These are phyloP conservation scores for Siniperca chuatsi DNA, from an alignment of 2,113 vertebrate species.

Conservation along the genomic window DNA sequence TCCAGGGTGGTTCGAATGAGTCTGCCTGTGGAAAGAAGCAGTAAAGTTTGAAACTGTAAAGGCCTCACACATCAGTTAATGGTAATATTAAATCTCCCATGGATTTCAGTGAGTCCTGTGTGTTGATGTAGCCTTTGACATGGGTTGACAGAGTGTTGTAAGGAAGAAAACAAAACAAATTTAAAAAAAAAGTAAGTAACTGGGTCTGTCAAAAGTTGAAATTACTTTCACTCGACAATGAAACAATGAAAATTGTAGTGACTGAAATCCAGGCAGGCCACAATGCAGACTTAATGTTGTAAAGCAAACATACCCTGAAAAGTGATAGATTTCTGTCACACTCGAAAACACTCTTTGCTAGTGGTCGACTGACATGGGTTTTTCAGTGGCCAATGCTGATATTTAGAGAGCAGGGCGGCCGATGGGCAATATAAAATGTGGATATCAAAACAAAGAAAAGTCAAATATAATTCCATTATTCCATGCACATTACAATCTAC, in stretches of 20 bases:
- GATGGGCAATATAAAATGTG: too few relatives aligned
- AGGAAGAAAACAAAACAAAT: not conserved
- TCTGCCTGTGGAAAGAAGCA: constrained; percentile 22
- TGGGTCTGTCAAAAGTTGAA: not conserved
- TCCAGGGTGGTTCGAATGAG: constrained; percentile 28
- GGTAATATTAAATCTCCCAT: constrained; percentile 27
- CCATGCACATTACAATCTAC: too few relatives aligned
- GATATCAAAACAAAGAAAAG: too few relatives aligned
- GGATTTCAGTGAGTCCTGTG: not conserved
- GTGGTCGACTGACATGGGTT: too few relatives aligned
- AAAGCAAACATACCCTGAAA: not conserved
- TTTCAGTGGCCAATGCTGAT: too few relatives aligned
- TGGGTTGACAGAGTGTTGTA: not conserved
- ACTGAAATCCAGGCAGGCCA: not conserved
- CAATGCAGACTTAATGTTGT: not conserved
- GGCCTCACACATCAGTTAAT: constrained; percentile 2
- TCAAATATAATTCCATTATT: too few relatives aligned
- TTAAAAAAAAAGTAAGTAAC: not conserved
- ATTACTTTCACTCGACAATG: not conserved
- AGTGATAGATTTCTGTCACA: not conserved
- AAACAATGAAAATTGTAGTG: not conserved
- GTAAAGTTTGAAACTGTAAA: constrained; percentile 23
- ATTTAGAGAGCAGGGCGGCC: too few relatives aligned
- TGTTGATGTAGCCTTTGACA: constrained; percentile 19
- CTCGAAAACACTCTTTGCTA: not conserved